Evolutionary conservation across 2,797 vertebrate genomes (phyloP).

Genomic region (Monodelphis domestica): DNA sequence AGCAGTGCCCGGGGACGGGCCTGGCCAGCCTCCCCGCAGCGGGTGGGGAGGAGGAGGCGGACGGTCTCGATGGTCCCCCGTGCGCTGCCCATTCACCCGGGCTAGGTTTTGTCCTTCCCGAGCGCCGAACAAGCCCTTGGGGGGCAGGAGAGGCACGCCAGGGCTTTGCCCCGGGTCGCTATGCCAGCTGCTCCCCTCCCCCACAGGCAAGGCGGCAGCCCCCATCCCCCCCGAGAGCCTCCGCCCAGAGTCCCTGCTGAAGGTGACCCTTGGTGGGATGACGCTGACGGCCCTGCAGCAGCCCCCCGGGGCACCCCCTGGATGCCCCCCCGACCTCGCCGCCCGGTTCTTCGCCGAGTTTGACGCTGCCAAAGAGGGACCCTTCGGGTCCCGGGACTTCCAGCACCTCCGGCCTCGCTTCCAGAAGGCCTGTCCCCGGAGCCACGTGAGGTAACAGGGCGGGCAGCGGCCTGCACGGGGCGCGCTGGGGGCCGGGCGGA

Average conservation of each 20-base stretch:
- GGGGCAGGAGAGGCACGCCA: neutral
- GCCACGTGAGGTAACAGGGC: conserved; percentile 90
- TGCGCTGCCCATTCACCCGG: conserved; percentile 82
- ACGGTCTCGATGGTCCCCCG: neutral
- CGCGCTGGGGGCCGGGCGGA: neutral
- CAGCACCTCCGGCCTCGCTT: conserved; percentile 88
- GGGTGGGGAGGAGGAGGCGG: neutral
- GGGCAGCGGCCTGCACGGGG: neutral
- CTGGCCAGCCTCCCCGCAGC: too few species aligned
- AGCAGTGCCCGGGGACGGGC: conserved; percentile 7
- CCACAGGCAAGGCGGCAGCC: conserved; percentile 85
- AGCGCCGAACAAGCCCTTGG: conserved; percentile 60
- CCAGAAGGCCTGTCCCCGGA: conserved; percentile 90
- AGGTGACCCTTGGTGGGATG: conserved; percentile 90
- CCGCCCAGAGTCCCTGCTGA: conserved; percentile 90
- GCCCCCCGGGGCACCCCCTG: conserved; percentile 59
- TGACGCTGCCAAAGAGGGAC: conserved; percentile 89
- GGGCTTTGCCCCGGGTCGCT: conserved; percentile 27
- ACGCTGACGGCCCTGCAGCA: conserved; percentile 91
- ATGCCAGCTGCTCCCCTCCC: neutral
- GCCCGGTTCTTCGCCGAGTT: conserved; percentile 90
- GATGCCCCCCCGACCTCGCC: conserved; percentile 80
- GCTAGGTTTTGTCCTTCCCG: conserved; percentile 75
- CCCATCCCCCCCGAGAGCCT: conserved; percentile 86
- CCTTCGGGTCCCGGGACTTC: conserved; percentile 92